Evolutionary conservation across 2,113 vertebrate genomes (phyloP).

Genomic region (Dolichotis patagonum): DNA sequence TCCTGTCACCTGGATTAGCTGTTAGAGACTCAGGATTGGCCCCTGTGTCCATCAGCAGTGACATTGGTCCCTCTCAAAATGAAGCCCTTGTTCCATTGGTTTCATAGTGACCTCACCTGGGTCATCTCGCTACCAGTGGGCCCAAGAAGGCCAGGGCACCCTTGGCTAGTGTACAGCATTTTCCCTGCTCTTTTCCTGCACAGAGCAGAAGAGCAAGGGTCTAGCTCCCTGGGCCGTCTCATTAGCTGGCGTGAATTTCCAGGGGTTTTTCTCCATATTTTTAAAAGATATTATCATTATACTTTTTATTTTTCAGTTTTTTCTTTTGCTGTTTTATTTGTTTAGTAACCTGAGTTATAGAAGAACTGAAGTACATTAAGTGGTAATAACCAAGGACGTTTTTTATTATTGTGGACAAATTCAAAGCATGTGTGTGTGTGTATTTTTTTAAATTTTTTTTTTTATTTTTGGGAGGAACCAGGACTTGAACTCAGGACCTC

Average conservation of each 20-base stretch:
- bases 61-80: background rate
- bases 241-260: background rate
- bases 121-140: background rate
- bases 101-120: background rate
- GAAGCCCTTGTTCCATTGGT: background rate
- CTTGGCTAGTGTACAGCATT: background rate
- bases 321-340: background rate
- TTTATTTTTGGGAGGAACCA: no score
- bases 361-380: constrained; percentile 15
- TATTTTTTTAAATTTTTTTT: no score
- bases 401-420: constrained; percentile 41
- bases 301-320: constrained; percentile 17
- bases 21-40: background rate
- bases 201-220: background rate
- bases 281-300: background rate
- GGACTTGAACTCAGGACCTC: no score
- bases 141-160: background rate
- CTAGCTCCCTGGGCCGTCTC: background rate
- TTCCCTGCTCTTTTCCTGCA: background rate
- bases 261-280: background rate
- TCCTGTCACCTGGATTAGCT: background rate
- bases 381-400: background rate
- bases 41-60: background rate
- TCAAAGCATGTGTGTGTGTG: background rate
- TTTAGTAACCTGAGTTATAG: background rate